Evolutionary conservation across 1,140 invertebrate genomes (phyloP).

Genomic region (Leptopilina clavipes): DNA sequence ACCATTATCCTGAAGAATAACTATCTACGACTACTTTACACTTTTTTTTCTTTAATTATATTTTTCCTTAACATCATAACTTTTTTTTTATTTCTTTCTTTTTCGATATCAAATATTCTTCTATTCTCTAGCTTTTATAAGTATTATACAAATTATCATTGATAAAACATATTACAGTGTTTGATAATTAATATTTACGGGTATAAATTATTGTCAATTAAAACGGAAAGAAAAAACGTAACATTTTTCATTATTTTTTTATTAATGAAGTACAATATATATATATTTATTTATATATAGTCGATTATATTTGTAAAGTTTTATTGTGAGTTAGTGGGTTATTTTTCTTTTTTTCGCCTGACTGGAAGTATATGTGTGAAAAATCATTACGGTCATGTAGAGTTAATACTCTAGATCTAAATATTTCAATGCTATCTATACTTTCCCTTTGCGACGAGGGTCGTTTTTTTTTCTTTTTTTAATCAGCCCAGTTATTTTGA

Average conservation of each 20-base stretch:
- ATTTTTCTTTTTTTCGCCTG: neutral
- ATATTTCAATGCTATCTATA: slow-evolving; percentile 29
- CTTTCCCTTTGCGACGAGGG: slow-evolving; percentile 21
- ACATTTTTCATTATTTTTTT: too few species aligned
- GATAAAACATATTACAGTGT: too few species aligned
- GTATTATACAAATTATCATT: slow-evolving; percentile 14
- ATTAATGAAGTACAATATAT: too few species aligned
- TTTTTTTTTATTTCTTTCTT: neutral
- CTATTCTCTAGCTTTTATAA: neutral
- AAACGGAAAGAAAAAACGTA: neutral
- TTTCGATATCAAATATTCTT: neutral
- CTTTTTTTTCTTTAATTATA: neutral
- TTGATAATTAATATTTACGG: neutral
- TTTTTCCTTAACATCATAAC: too few species aligned
- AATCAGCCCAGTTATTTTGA: slow-evolving; percentile 32
- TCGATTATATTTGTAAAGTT: neutral
- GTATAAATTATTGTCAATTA: slow-evolving; percentile 27
- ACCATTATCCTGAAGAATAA: neutral
- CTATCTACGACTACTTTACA: slow-evolving; percentile 17
- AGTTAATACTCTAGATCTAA: slow-evolving; percentile 16
- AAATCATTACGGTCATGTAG: slow-evolving; percentile 26
- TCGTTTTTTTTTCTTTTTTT: neutral
- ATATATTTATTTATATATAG: neutral
- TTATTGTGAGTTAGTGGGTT: slow-evolving; percentile 28
- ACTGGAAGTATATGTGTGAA: slow-evolving; percentile 28